phyloP scores from a whole-genome alignment of 1,140 invertebrate species.

The Apis mellifera region Amel_HAv3.1 CM009936.2:8637001-8637500 shows the following conservation, averaged over 20 bases:
- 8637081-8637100: conserved; percentile 87
- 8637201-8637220: conserved; percentile 82
- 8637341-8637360: conserved; percentile 73
- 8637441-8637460: conserved; percentile 59
- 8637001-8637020: conserved; percentile 86
- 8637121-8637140: conserved; percentile 92
- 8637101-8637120: conserved; percentile 89
- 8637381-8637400: conserved; percentile 58
- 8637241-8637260: conserved; percentile 83
- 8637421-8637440: conserved; percentile 59
- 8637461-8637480: conserved; percentile 73
- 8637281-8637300: conserved; percentile 81
- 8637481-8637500: conserved; percentile 64
- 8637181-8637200: conserved; percentile 86
- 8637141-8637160: conserved; percentile 92
- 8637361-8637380: conserved; percentile 71
- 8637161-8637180: conserved; percentile 85
- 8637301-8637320: conserved; percentile 72
- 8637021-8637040: conserved; percentile 81
- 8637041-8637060: conserved; percentile 84
- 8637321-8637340: conserved; percentile 75
- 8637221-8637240: conserved; percentile 81
- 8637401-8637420: conserved; percentile 58
- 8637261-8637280: conserved; percentile 82
- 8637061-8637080: conserved; percentile 86